These are phyloP conservation scores for Rhabdornis inornatus DNA, from an alignment of 2,113 vertebrate species.

Conservation along the genomic window DNA sequence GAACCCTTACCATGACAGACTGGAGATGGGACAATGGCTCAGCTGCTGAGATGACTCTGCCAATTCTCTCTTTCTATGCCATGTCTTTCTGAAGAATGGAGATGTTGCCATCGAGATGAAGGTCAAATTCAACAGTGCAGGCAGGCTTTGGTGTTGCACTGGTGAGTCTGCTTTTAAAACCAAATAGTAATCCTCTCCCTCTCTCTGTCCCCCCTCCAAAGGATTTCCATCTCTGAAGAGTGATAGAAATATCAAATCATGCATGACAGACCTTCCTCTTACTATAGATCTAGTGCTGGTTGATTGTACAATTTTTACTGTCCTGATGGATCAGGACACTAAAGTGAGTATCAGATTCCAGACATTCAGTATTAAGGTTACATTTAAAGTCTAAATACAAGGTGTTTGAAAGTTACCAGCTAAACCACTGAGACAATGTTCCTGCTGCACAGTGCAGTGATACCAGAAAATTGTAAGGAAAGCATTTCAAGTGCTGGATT, in stretches of 20 bases:
- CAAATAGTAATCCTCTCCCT: not conserved
- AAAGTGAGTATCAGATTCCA: not conserved
- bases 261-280: not conserved
- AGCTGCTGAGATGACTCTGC: not conserved
- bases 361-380: not conserved
- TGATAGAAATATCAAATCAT: not conserved
- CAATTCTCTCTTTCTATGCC: not conserved
- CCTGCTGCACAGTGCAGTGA: not conserved
- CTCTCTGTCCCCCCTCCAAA: not conserved
- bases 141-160: not conserved
- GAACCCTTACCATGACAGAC: not conserved
- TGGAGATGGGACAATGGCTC: not conserved
- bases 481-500: not conserved
- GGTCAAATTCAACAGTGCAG: not conserved
- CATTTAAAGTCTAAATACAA: not conserved
- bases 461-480: not conserved
- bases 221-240: not conserved
- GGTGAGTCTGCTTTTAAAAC: not conserved
- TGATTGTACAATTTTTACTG: not conserved
- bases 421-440: not conserved
- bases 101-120: not conserved
- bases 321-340: not conserved
- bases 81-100: not conserved
- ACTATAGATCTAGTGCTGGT: not conserved
- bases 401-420: not conserved